Evolutionary conservation across 2,888 invertebrate species (phyloP).

Genomic region (Aphidius colemani): DNA sequence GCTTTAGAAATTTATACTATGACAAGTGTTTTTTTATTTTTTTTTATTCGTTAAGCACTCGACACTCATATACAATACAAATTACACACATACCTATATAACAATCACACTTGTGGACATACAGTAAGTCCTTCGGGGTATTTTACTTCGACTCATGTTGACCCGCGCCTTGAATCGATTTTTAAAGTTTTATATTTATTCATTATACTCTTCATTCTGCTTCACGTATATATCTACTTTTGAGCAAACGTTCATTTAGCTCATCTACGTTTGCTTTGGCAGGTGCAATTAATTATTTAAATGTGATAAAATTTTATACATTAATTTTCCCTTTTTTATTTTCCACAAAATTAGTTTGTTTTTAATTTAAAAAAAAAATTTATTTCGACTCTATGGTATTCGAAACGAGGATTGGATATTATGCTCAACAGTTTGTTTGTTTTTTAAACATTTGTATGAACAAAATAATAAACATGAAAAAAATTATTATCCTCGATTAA

Average conservation of each 20-base stretch:
- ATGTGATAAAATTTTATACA: conserved; percentile 3
- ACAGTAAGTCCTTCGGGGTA: no score
- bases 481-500: conserved; percentile 17
- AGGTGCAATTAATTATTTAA: conserved; percentile 6
- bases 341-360: conserved; percentile 29
- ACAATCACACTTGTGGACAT: neutral
- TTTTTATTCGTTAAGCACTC: conserved; percentile 1
- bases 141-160: neutral
- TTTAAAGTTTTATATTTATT: conserved; percentile 15
- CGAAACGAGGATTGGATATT: conserved; percentile 19
- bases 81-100: conserved; percentile 2
- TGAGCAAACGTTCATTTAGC: neutral
- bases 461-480: conserved; percentile 18
- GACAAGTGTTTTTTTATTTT: neutral
- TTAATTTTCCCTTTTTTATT: conserved; percentile 3
- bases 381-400: conserved; percentile 17
- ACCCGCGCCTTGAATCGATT: conserved; percentile 17
- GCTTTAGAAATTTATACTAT: no score
- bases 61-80: conserved; percentile 9
- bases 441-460: conserved; percentile 17
- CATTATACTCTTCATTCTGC: conserved; percentile 10
- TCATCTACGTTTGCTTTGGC: conserved; percentile 15
- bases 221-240: neutral
- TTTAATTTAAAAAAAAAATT: conserved; percentile 30
- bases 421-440: neutral